Conservation (phyloP, 2,797 vertebrate species). For the Sphenopsis melanotis region DNA sequence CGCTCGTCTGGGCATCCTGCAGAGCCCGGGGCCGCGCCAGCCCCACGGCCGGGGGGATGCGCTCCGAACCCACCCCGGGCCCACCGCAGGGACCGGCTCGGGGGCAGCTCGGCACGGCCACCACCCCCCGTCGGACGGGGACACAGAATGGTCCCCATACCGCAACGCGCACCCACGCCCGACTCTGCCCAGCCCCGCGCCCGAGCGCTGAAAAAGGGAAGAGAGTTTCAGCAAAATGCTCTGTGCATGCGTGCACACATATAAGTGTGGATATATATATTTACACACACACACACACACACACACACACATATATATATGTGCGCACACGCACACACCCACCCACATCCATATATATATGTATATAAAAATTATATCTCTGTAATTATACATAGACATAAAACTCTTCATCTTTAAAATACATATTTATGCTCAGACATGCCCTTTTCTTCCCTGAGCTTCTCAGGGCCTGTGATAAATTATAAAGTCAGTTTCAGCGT, state of each 20-base stretch:
- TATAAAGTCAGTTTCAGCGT: slow-evolving; percentile 80
- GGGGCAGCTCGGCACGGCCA: accelerated
- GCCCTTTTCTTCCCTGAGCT: slow-evolving; percentile 54
- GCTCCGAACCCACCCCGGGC: not conserved
- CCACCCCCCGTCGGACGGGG: not conserved
- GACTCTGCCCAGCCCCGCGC: accelerated
- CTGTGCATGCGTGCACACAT: too few relatives aligned
- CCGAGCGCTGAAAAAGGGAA: accelerated
- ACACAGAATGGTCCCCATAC: accelerated
- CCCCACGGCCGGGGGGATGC: too few relatives aligned
- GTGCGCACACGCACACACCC: accelerated
- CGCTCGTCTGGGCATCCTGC: not conserved
- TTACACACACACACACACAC: not conserved
- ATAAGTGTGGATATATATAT: accelerated
- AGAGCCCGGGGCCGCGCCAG: too few relatives aligned
- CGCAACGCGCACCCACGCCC: accelerated
- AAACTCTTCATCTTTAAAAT: slow-evolving; percentile 20
- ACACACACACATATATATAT: too few relatives aligned
- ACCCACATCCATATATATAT: not conserved
- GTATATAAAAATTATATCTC: not conserved
- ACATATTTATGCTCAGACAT: slow-evolving; percentile 59
- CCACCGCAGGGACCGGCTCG: not conserved
- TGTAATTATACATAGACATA: not conserved
- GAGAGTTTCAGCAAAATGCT: not conserved
- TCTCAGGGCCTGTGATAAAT: slow-evolving; percentile 81